Evolutionary conservation across 2,113 vertebrate species (phyloP).

Genomic region (Actenoides lindsayi): DNA sequence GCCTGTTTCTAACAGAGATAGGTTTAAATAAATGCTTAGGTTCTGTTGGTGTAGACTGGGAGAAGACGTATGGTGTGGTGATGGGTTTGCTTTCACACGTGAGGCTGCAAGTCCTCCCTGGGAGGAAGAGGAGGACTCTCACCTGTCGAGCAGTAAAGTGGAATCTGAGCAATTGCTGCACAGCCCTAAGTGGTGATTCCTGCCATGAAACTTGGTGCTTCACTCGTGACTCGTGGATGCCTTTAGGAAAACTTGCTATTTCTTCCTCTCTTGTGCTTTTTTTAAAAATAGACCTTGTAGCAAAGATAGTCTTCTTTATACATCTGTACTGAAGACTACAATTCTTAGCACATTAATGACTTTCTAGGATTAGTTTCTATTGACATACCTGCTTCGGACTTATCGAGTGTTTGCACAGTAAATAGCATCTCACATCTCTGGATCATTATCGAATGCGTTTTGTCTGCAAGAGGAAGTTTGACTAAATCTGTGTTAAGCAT

Average conservation of each 20-base stretch:
- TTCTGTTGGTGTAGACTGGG: background rate
- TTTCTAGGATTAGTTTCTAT: background rate
- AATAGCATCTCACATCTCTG: background rate
- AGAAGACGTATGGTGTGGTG: accelerated
- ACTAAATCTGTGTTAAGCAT: background rate
- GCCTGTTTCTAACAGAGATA: background rate
- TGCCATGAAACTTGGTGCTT: background rate
- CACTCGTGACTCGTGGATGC: background rate
- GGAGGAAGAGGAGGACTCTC: background rate
- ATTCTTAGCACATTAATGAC: background rate
- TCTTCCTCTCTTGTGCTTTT: background rate
- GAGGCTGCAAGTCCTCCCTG: background rate
- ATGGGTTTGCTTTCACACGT: accelerated
- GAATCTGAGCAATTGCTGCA: background rate
- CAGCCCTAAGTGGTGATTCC: background rate
- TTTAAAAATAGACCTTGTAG: background rate
- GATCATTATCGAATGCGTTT: background rate
- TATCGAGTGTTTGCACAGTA: background rate
- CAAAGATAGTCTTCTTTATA: background rate
- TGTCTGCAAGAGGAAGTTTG: background rate
- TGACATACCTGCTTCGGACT: background rate
- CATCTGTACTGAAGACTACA: background rate
- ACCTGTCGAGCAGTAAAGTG: background rate
- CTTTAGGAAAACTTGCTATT: background rate
- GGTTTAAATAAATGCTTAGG: background rate